Conservation (phyloP, 2,113 vertebrate genomes). For the Rana temporaria region DNA sequence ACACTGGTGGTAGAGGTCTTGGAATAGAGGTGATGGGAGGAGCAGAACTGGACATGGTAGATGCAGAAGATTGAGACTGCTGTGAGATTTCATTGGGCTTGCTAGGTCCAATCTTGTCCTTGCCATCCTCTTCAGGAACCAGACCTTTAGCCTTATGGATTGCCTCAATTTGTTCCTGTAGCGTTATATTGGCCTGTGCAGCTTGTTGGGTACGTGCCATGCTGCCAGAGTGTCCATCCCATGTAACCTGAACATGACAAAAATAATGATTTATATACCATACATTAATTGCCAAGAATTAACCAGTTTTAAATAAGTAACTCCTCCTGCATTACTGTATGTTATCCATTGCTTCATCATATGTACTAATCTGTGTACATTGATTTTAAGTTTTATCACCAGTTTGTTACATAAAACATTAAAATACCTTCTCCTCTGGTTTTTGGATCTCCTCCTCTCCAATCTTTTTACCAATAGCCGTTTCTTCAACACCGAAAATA, state of each 20-base stretch:
- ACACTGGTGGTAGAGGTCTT: conserved; percentile 73
- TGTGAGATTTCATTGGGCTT: conserved; percentile 89
- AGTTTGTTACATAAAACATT: neutral
- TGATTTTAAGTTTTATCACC: neutral
- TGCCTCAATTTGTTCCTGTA: conserved; percentile 98
- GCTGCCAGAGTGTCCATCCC: conserved; percentile 97
- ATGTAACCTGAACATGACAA: conserved; percentile 83
- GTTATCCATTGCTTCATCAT: too few species aligned
- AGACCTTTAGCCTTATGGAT: conserved; percentile 98
- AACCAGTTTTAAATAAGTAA: too few species aligned
- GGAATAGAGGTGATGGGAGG: conserved; percentile 78
- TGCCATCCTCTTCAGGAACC: conserved; percentile 94
- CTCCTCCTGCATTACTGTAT: too few species aligned
- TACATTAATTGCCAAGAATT: neutral
- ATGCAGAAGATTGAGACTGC: conserved; percentile 74
- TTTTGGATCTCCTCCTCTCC: conserved; percentile 99
- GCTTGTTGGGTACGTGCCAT: conserved; percentile 99
- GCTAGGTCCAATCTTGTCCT: conserved; percentile 98
- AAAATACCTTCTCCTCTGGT: conserved; percentile 93
- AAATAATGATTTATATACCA: neutral
- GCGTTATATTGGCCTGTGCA: conserved; percentile 97
- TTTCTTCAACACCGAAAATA: conserved; percentile 98
- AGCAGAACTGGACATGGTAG: conserved; percentile 78
- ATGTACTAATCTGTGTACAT: too few species aligned
- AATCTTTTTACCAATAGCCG: conserved; percentile 98